Conservation (phyloP, 53 echinoderm and acorn worm genomes). For the Stichopus horrens region DNA sequence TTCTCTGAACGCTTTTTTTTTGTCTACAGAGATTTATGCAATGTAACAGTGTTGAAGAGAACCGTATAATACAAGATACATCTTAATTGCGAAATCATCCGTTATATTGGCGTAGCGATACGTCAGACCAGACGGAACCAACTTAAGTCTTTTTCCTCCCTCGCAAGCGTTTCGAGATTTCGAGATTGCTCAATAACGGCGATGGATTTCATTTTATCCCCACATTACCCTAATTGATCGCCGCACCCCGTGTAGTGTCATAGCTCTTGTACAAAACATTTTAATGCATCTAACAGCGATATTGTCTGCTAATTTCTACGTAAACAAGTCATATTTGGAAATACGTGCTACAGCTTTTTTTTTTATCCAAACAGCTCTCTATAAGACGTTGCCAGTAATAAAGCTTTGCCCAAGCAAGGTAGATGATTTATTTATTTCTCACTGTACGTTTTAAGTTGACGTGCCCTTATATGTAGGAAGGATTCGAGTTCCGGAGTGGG, state of each 20-base stretch:
- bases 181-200: slow-evolving; percentile 1
- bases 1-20: no score
- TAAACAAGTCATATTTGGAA: not conserved
- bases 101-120: not conserved
- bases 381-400: no score
- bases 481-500: no score
- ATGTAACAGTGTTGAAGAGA: no score
- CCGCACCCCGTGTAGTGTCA: not conserved
- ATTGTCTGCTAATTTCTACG: not conserved
- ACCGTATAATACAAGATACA: no score
- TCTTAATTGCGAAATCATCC: slow-evolving; percentile 9
- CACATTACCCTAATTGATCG: not conserved
- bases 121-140: not conserved
- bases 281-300: not conserved
- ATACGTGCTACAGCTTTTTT: no score
- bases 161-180: not conserved
- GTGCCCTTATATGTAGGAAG: no score
- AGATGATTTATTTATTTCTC: no score
- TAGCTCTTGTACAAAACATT: not conserved
- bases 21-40: no score
- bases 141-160: not conserved
- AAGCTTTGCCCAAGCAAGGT: no score
- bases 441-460: no score
- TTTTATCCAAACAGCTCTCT: no score
- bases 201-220: not conserved